Base-by-base conservation (phyloP, 1,140 invertebrate genomes). In the Leptonema lineaticorne region DNA sequence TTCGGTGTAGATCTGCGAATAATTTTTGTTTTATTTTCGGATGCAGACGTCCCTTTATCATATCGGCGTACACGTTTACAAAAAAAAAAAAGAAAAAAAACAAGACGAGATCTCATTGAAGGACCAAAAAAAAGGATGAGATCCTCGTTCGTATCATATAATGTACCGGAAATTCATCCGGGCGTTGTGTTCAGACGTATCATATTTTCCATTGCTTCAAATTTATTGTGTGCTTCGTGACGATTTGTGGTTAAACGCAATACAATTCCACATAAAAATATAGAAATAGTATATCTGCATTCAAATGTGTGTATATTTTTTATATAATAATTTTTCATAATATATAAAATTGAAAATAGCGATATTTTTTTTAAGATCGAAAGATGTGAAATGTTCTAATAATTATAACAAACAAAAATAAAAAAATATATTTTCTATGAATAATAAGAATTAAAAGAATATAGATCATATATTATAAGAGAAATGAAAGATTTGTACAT, bases 1-100 rank as follows among this genome's bases (percentile, higher is more conserved):
- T 67, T 72, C 67, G 70, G 67, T 45, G 59, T 62, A 71, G 64
- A 72, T 72, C 70, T 72, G 70, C 70, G 67, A 72, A 72, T 72
- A 63, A 53, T 69, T 71, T 71, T 71, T 66, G 50, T 63, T 64
- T 64, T 41, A 18, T 41, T 64, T 64, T 64, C 62, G 62, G 62
- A 66, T 45, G 69, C 58, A 70, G 69, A 67, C 69, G 69, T 71
- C 66, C 67, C 64, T 66, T 72, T 72, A 72, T 72, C 67, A 64
- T 64, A 69, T 56, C 59, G 57, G 37, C 24, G 14, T 30, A 6
- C n/a, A n/a, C n/a, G n/a, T n/a, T n/a, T n/a, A n/a, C n/a, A n/a
- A n/a, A n/a, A n/a, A n/a, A n/a, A n/a, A n/a, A n/a, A n/a, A n/a
- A 9, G 45, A 53, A 45, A 24, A 69, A 46, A 69, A 69, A 68